Evolutionary conservation across 1,140 invertebrate species (phyloP), one percentile per base, ranked within the genome.

Genomic region (Aporrectodea caliginosa): DNA sequence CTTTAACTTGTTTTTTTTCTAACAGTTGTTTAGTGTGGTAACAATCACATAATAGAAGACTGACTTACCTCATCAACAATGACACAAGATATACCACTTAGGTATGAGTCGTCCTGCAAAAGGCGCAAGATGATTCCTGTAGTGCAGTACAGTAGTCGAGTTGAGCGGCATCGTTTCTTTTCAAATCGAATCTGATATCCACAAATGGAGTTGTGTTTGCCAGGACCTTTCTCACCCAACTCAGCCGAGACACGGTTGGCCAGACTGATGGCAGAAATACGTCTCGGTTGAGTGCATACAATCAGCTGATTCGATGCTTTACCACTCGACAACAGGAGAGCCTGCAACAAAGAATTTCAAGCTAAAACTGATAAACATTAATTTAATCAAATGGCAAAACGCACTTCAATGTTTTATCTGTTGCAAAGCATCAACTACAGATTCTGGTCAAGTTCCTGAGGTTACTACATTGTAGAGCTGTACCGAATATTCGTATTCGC

Each of bases 181-280:
- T 81, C 80, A 31, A 73, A 81, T 76, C 87, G 75, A n/a, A 88
- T 87, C 81, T 87, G 86, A 81, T 87, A 87, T 2, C 87, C 87
- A 78, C 85, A 85, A 12, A 87, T 73, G 12, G 85, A 84, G 32
- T 84, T 83, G 14, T 34, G 69, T 31, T 34, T 58, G 29, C 83
- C 84, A 78, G 83, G 77, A 2, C 75, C 91, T n/a, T 83, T 75
- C 69, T 87, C 82, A 79, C 93, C 94, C 89, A 99, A 91, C 89
- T 99, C 98, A 82, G 94, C 88, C 0, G 90, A 95, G 0, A 99
- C 96, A 77, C 98, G 91, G 81, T 92, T 91, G 0, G 97, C 93
- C 94, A 99, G 98, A 1, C 95, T 93, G 77, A 98, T 96, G 0
- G 98, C 96, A 12, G 98, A 98, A 0, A 99, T 96, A 88, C 98